These are phyloP conservation scores for Hoplostethus mediterraneus DNA, from an alignment of 2,797 vertebrate genomes.

Conservation along the genomic window DNA sequence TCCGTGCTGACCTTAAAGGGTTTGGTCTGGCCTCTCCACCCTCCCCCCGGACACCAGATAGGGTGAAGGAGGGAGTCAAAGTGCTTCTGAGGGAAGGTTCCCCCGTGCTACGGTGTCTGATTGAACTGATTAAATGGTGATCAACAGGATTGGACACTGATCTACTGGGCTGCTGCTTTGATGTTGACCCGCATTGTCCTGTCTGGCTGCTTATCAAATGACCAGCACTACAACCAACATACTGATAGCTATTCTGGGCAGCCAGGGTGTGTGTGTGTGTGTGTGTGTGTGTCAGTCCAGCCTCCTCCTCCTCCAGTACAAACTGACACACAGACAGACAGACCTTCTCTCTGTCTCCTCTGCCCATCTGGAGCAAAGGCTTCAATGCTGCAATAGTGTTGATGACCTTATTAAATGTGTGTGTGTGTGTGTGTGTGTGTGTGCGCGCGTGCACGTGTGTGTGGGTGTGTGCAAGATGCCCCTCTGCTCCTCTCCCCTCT, in stretches of 20 bases:
- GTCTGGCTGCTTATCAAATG: slow-evolving; percentile 38
- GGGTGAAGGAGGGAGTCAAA: slow-evolving; percentile 10
- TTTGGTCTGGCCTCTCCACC: too few relatives aligned
- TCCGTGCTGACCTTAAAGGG: too few relatives aligned
- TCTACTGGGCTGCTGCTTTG: slow-evolving; percentile 22
- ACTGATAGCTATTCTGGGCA: slow-evolving; percentile 2
- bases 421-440: slow-evolving; percentile 10
- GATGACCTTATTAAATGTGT: slow-evolving; percentile 47
- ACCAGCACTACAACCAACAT: slow-evolving; percentile 16
- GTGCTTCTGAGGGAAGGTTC: not conserved
- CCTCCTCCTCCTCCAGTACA: slow-evolving; percentile 12
- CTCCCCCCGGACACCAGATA: not conserved
- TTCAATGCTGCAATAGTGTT: slow-evolving; percentile 39
- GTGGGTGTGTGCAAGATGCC: slow-evolving; percentile 19
- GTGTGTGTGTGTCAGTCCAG: slow-evolving; percentile 6
- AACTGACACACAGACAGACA: slow-evolving; percentile 22
- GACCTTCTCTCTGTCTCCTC: slow-evolving; percentile 22
- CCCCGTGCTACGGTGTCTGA: not conserved
- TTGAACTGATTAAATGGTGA: slow-evolving; percentile 2
- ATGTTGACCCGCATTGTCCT: slow-evolving; percentile 35
- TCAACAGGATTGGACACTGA: slow-evolving; percentile 12
- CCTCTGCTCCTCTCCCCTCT: slow-evolving; percentile 45
- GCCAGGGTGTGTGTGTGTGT: slow-evolving; percentile 13
- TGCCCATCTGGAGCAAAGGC: slow-evolving; percentile 57
- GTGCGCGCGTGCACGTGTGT: slow-evolving; percentile 10